A percentile compares a stretch with the other conserved stretches of the same genome.
Evolutionary conservation across 2,888 invertebrate genomes (phyloP).

Genomic region (Cetonia aurata): DNA sequence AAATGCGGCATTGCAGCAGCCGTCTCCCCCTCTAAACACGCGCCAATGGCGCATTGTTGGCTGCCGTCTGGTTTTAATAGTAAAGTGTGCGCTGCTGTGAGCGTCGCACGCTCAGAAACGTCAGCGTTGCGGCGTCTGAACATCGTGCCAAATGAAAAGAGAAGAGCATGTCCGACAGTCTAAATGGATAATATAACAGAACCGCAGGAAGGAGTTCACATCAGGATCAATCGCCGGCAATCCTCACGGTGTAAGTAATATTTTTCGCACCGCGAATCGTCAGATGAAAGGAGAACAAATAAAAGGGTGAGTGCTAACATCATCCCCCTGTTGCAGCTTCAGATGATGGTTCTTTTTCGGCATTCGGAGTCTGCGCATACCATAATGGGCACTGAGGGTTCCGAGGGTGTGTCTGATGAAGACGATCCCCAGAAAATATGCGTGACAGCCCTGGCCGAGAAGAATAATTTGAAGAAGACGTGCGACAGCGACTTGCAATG

Average conservation of each 20-base stretch:
- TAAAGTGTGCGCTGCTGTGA: conserved; percentile 9
- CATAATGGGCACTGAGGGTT: conserved; percentile 68
- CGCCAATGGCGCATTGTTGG: conserved; percentile 29
- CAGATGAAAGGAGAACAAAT: background rate
- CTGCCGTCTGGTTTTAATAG: conserved; percentile 28
- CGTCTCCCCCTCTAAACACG: conserved; percentile 16
- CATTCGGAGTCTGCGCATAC: conserved; percentile 55
- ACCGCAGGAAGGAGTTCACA: background rate
- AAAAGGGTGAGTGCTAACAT: conserved; percentile 26
- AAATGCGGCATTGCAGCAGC: conserved; percentile 19
- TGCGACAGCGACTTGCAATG: conserved; percentile 30
- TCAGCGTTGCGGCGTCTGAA: background rate
- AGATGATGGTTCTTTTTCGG: conserved; percentile 52
- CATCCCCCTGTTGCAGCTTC: conserved; percentile 39
- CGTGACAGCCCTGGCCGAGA: conserved; percentile 72
- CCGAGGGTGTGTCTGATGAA: conserved; percentile 66
- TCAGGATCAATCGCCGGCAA: background rate
- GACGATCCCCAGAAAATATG: conserved; percentile 67
- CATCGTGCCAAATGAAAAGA: conserved; percentile 21
- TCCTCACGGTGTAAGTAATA: background rate
- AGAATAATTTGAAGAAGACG: conserved; percentile 31
- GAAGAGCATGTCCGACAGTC: conserved; percentile 16
- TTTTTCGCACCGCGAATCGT: no score
- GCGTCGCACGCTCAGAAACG: conserved; percentile 1
- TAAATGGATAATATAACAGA: conserved; percentile 19